Evolutionary conservation across 2,888 invertebrate species (phyloP).

Genomic region (Tipula helvola): DNA sequence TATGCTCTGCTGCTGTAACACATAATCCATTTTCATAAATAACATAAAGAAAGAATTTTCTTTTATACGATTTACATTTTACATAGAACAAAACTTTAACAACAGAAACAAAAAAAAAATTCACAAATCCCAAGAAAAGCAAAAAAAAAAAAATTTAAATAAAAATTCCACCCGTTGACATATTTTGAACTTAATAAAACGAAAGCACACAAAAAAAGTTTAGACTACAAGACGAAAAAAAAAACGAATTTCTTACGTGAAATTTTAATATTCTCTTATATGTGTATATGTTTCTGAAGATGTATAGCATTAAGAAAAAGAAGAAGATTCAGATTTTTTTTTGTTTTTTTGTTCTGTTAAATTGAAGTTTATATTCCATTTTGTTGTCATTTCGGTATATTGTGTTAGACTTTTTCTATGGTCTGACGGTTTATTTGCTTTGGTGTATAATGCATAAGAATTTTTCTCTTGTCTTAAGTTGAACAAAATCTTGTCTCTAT

Average conservation of each 20-base stretch:
- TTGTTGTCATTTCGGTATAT: background rate
- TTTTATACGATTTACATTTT: background rate
- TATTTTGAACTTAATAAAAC: background rate
- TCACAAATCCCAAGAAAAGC: background rate
- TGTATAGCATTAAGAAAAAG: background rate
- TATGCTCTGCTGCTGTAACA: background rate
- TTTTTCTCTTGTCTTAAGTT: background rate
- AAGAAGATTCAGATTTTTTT: background rate
- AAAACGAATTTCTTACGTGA: background rate
- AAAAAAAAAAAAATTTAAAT: background rate
- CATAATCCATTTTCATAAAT: background rate
- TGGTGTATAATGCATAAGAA: background rate
- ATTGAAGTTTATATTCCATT: conserved; percentile 4
- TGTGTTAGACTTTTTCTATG: background rate
- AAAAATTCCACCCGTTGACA: background rate
- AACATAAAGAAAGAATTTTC: background rate
- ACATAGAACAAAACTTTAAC: background rate
- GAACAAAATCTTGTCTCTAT: background rate
- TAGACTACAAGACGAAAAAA: background rate
- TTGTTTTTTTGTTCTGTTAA: background rate
- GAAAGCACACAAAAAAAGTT: background rate
- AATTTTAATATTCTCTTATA: background rate
- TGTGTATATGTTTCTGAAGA: background rate
- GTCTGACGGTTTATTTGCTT: background rate
- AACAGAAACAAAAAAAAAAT: background rate